Evolutionary conservation across 2,888 invertebrate species (phyloP), one percentile per base, ranked within the genome.

Genomic region (Conomelus anceps): DNA sequence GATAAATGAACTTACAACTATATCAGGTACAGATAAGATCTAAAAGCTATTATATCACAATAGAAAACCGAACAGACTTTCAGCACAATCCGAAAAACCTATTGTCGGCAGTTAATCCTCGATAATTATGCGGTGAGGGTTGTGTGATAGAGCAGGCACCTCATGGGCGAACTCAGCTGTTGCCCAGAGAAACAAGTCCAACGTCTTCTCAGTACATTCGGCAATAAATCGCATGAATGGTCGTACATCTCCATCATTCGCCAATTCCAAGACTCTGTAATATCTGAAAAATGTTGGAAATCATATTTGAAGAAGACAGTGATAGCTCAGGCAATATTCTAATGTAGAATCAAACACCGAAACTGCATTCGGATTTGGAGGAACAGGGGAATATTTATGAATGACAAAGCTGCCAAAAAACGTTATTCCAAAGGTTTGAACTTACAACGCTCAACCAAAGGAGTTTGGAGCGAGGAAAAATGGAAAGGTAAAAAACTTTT

Each of bases 141-240:
- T 85, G 90, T 87, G 26, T 88, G 87, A 63, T 7, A 34, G 34
- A 17, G 91, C 91, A 22, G 91, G 91, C 23, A 91, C 29, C 24
- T 91, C 91, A 22, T 92, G 91, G 0, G 92, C 90, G 92, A 95
- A 95, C 92, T 97, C 97, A 91, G 95, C 96, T 0, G 97, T 97
- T 0, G 97, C 97, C 96, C 97, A 96, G 13, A 98, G 93, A 93
- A 98, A 98, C 88, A 98, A 95, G 93, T 98, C 98, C 29, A 98
- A 93, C 0, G 98, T 98, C 91, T 96, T 95, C 92, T 98, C 98
- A 0, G 98, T 98, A 92, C 97, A 97, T 92, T 97, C 97, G 0
- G 98, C 98, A 92, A 99, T 98, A 93, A 99, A 99, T 91, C 99
- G 95, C 0, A 99, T 96, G 94, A 99, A 99, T 0, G 99, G 99